Base-by-base conservation (phyloP, 2,113 vertebrate genomes). In the Psilopsiagon aymara region DNA sequence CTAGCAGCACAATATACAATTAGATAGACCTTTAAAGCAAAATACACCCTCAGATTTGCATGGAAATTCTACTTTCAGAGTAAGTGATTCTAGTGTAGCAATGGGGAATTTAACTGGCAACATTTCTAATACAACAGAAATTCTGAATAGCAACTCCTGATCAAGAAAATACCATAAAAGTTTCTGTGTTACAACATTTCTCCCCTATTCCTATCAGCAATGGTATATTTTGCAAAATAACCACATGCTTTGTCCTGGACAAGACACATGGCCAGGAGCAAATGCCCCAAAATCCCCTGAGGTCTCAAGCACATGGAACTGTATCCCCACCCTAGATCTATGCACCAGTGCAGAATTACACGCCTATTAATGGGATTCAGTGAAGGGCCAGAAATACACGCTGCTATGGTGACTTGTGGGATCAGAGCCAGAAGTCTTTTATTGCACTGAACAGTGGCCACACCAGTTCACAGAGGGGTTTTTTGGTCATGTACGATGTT, bases 351-450 rank as follows among this genome's bases (percentile, higher is more conserved):
- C 19, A 76, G 67, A 82, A 73, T 52, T 79, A 62, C 28, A 35
- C 2, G 19, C 6, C 0, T 37, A 37, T 76, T 79, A 46, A 0
- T 17, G 13, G 28, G 49, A 39, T 59, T 66, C 49, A 37, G 11
- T 16, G 39, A 69, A 69, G 59, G 31, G 25, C 44, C 53, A 15
- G 17, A 83, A 92, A 85, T 35, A 25, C 10, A 29, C 15, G 11
- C 46, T 37, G 59, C 4, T 59, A 6, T 5, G 15, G 39, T 10
- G 11, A 41, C 18, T 24, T 12, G 23, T 37, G 47, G 39, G 81
- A 44, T 68, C 39, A 79, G 29, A 83, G 37, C 51, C 64, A 81
- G 33, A 71, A 91, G 37, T 17, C 35, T 51, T 59, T 47, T 71
- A 41, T 77, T 70, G 15, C 25, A 23, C 14, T 33, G 20, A 85